phyloP scores from a whole-genome alignment of 1,140 invertebrate genomes.

The Bactericera cockerelli region DNA sequence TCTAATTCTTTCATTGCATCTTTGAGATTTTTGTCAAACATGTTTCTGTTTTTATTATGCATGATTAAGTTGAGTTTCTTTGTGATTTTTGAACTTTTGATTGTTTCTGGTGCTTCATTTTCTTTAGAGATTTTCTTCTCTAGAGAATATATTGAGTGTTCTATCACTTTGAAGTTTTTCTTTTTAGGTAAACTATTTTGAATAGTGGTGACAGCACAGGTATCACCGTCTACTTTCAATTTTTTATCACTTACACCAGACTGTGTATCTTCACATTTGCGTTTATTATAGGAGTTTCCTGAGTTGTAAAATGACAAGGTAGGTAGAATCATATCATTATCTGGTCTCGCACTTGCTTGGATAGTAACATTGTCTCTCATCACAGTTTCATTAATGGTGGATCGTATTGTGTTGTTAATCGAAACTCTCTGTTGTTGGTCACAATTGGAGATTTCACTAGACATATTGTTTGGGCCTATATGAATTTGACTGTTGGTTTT shows the following conservation, averaged over 20 bases:
- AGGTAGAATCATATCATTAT: background rate
- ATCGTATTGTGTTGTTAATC: too few relatives aligned
- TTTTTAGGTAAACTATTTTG: background rate
- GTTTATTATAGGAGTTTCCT: background rate
- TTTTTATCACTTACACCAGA: conserved; percentile 2
- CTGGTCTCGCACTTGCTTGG: too few relatives aligned
- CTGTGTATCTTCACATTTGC: background rate
- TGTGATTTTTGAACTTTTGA: too few relatives aligned
- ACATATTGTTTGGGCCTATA: too few relatives aligned
- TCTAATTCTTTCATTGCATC: background rate
- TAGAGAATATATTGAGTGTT: background rate
- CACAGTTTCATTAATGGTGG: too few relatives aligned
- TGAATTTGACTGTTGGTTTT: too few relatives aligned
- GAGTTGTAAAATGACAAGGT: background rate
- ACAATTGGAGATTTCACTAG: too few relatives aligned
- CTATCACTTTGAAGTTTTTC: background rate
- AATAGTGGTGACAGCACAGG: background rate
- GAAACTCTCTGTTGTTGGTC: too few relatives aligned
- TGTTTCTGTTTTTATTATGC: too few relatives aligned
- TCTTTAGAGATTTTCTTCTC: background rate
- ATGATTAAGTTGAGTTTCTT: too few relatives aligned
- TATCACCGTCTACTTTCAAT: background rate
- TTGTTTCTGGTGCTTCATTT: too few relatives aligned
- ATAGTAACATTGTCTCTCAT: too few relatives aligned
- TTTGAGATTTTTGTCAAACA: background rate